Conservation (phyloP, 1,140 invertebrate species). For the Nebria ingens region DNA sequence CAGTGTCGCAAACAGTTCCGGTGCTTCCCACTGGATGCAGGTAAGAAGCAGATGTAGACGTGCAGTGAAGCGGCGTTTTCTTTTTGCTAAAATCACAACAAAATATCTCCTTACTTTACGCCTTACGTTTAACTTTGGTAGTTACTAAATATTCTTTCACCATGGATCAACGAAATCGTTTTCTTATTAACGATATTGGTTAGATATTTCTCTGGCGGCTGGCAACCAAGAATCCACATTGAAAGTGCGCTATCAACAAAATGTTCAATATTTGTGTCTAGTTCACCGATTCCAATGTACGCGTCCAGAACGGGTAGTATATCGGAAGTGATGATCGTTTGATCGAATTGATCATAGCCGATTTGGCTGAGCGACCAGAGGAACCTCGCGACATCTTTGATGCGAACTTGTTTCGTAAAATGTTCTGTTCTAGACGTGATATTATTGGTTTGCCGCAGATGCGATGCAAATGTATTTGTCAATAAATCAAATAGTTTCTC, state of each 20-base stretch:
- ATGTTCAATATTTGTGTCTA: neutral
- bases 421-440: constrained; percentile 18
- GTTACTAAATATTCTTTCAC: neutral
- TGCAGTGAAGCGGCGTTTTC: neutral
- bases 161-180: neutral
- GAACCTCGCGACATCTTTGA: constrained; percentile 31
- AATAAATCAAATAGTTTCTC: constrained; percentile 25
- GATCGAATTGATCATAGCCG: neutral
- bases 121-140: neutral
- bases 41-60: constrained; percentile 27
- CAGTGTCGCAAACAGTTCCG: constrained; percentile 14
- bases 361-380: constrained; percentile 25
- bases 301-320: neutral
- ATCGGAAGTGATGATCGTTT: neutral
- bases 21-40: constrained; percentile 28
- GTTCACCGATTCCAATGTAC: neutral
- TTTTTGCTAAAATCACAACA: neutral
- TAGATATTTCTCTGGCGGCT: neutral
- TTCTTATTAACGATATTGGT: neutral
- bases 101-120: neutral
- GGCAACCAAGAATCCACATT: neutral
- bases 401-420: constrained; percentile 21
- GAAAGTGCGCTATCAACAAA: neutral
- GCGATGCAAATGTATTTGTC: constrained; percentile 18
- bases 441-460: constrained; percentile 16